Evolutionary conservation across 2,888 invertebrate species (phyloP), one percentile per base, ranked within the genome.

Genomic region (Prosopocoilus inquinatus): DNA sequence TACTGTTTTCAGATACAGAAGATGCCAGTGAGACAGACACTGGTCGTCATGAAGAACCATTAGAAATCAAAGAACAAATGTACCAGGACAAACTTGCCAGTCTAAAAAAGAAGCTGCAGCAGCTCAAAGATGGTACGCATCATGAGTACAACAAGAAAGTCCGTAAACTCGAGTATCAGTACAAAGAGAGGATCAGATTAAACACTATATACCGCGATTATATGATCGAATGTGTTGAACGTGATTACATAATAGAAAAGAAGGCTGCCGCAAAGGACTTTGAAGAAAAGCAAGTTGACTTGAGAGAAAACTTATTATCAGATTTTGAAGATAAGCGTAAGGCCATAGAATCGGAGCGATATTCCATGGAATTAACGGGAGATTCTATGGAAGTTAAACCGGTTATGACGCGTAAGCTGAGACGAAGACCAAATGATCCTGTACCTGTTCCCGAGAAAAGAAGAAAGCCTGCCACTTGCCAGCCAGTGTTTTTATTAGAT

Each of bases 21-120:
- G 96, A 96, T 80, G 96, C 96, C 0, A 95, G 95, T 77, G 96
- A 96, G 78, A 92, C 94, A n/a, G 96, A 96, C 67, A 86, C 89
- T 78, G 88, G 90, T 38, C 87, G 89, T 70, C 85, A 86, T 64
- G 89, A 90, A 72, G 89, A 89, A 67, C 90, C 88, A 33, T 83
- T 89, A 28, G 93, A 92, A 79, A 89, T 92, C 55, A 93, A 92
- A 76, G 93, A 94, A 78, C 92, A 92, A 76, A 87, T 92, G 79
- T 94, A 91, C 73, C 92, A 94, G 73, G 96, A 95, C 71, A 96
- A 96, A 77, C 75, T 97, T 64, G 88, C 89, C 0, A 89, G 84
- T 72, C 79, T 96, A 11, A 94, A 94, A 75, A 91, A 91, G 70
- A 96, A 96, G 71, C 73, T 96, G 35, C 90, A 91, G 64, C 94